Percentiles rank a stretch among this genome's conserved stretches.
These are phyloP conservation scores for Gymnobelideus leadbeateri DNA, from an alignment of 2,113 vertebrate genomes.

Conservation along the genomic window DNA sequence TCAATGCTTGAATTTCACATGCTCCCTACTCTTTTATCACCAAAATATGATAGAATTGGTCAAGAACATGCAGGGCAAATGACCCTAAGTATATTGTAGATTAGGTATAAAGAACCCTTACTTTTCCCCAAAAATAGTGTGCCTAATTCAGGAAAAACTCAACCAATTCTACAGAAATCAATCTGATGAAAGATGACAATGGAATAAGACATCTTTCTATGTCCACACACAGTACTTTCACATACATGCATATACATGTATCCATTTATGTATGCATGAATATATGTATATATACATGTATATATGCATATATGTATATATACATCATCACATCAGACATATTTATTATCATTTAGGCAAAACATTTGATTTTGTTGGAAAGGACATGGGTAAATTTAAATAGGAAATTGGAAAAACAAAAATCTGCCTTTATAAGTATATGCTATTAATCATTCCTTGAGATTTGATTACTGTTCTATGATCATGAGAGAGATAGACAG, in stretches of 20 bases:
- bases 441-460: background rate
- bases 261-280: background rate
- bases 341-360: background rate
- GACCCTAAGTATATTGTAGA: background rate
- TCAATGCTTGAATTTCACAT: constrained; percentile 17
- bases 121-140: background rate
- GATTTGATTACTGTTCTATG: background rate
- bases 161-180: constrained; percentile 17
- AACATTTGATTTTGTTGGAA: background rate
- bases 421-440: background rate
- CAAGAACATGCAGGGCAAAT: constrained; percentile 39
- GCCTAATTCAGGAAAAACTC: background rate
- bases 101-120: constrained; percentile 13
- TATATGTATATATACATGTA: background rate
- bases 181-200: background rate
- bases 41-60: constrained; percentile 1
- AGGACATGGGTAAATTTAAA: background rate
- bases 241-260: background rate
- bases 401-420: constrained; percentile 31
- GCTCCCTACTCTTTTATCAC: background rate
- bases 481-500: constrained; percentile 41
- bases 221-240: background rate
- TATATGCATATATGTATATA: background rate
- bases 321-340: background rate
- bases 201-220: background rate